phyloP scores from a whole-genome alignment of 1,140 invertebrate species.

The Augochlora pura region DNA sequence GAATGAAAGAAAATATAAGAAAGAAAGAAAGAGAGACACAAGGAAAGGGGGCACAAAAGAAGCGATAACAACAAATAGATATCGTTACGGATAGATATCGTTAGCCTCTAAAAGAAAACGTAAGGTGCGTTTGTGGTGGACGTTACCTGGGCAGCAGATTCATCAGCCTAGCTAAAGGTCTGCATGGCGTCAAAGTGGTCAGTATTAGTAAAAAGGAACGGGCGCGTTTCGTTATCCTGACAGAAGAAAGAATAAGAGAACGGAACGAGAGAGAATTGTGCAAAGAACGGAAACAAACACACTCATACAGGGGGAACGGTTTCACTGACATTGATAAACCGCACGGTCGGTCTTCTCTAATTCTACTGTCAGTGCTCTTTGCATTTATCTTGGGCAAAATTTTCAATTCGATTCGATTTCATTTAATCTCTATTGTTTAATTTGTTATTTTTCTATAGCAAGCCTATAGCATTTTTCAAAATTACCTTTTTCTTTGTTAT shows the following conservation, averaged over 20 bases:
- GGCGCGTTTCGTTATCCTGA: slow-evolving; percentile 75
- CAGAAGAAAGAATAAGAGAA: slow-evolving; percentile 61
- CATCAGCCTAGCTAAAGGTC: slow-evolving; percentile 81
- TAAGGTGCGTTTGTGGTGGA: slow-evolving; percentile 79
- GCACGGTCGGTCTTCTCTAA: neutral
- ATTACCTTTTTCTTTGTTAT: too few species aligned
- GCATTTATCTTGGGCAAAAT: too few species aligned
- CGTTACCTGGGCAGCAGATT: slow-evolving; percentile 80
- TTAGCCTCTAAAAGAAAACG: slow-evolving; percentile 66
- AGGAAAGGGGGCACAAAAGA: slow-evolving; percentile 11
- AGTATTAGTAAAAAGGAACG: slow-evolving; percentile 79
- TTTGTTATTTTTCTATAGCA: too few species aligned
- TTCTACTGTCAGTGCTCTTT: neutral
- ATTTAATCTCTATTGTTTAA: too few species aligned
- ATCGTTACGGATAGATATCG: slow-evolving; percentile 11
- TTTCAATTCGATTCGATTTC: too few species aligned
- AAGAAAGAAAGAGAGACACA: neutral
- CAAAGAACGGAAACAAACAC: slow-evolving; percentile 44
- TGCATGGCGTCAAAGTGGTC: slow-evolving; percentile 80
- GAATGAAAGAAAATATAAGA: neutral
- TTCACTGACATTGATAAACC: slow-evolving; percentile 20
- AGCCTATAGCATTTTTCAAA: too few species aligned
- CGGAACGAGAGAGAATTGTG: slow-evolving; percentile 62
- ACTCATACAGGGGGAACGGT: neutral
- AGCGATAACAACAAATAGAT: slow-evolving; percentile 11